phyloP scores from a whole-genome alignment of 64 coral and sea anemone species.

The Trachythela sp. region DNA sequence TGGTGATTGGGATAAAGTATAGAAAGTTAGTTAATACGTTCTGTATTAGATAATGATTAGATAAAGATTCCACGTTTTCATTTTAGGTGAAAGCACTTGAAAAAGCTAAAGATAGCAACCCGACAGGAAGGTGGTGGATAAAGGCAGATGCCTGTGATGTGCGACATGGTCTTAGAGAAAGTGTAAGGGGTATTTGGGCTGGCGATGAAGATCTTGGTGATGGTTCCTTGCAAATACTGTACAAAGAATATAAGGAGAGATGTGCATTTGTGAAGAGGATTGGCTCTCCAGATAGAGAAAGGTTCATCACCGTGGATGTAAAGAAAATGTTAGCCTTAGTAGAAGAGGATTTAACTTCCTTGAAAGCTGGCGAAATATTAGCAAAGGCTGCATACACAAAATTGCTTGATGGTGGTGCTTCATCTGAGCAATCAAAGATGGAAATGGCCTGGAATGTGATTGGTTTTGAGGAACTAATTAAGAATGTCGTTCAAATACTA shows the following conservation, averaged over 20 bases:
- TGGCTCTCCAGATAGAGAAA: not conserved
- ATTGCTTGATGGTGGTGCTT: not conserved
- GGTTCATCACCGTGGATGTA: not conserved
- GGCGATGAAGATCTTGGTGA: conserved; percentile 5
- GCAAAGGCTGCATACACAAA: not conserved
- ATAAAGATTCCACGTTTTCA: not conserved
- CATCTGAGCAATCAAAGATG: conserved; percentile 15
- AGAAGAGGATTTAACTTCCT: not conserved
- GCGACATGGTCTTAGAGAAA: not conserved
- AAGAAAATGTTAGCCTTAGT: not conserved
- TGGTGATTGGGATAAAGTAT: too few relatives aligned
- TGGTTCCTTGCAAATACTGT: not conserved
- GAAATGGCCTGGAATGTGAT: not conserved
- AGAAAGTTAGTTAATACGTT: too few relatives aligned
- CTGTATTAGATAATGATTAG: too few relatives aligned
- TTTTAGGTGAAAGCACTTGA: not conserved
- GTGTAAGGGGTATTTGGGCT: not conserved
- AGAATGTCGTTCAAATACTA: not conserved
- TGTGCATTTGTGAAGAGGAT: not conserved
- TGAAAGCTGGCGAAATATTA: not conserved
- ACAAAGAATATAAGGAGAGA: conserved; percentile 3
- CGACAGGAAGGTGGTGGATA: not conserved
- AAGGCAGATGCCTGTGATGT: conserved; percentile 19
- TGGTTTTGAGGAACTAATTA: not conserved
- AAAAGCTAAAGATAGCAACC: not conserved